Percentiles rank a stretch among this genome's conserved stretches.
Evolutionary conservation across 2,113 vertebrate species (phyloP).

Genomic region (Melanerpes aurifrons): DNA sequence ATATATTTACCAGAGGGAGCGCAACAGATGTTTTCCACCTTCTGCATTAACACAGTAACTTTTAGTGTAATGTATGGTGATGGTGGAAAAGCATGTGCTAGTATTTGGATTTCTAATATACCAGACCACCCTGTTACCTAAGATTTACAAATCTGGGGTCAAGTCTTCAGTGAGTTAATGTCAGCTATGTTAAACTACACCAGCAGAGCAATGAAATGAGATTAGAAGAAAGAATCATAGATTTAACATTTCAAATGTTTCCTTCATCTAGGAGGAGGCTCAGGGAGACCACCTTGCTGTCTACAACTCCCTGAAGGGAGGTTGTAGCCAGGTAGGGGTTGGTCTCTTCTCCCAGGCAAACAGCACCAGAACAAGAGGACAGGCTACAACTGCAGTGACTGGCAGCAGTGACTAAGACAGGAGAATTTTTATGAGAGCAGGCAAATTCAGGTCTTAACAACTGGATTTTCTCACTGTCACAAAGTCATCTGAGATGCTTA

Average conservation of each 20-base stretch:
- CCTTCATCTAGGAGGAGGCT: not conserved
- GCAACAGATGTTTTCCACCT: not conserved
- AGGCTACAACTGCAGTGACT: too few relatives aligned
- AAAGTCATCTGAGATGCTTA: not conserved
- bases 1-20: not conserved
- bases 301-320: too few relatives aligned
- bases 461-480: not conserved
- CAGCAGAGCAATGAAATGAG: not conserved
- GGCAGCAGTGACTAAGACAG: too few relatives aligned
- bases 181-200: not conserved
- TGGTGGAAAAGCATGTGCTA: not conserved
- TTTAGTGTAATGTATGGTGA: not conserved
- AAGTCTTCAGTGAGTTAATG: not conserved
- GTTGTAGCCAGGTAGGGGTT: too few relatives aligned
- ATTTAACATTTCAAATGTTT: not conserved
- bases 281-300: too few relatives aligned
- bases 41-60: not conserved
- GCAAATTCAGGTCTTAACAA: not conserved
- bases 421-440: not conserved
- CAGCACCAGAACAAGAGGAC: too few relatives aligned
- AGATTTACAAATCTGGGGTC: slow-evolving; percentile 4
- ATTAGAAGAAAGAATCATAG: not conserved
- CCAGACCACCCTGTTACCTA: not conserved
- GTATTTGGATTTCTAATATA: slow-evolving; percentile 12
- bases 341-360: too few relatives aligned